Evolutionary conservation across 2,113 vertebrate genomes (phyloP).

Genomic region (Cyanocitta stelleri): DNA sequence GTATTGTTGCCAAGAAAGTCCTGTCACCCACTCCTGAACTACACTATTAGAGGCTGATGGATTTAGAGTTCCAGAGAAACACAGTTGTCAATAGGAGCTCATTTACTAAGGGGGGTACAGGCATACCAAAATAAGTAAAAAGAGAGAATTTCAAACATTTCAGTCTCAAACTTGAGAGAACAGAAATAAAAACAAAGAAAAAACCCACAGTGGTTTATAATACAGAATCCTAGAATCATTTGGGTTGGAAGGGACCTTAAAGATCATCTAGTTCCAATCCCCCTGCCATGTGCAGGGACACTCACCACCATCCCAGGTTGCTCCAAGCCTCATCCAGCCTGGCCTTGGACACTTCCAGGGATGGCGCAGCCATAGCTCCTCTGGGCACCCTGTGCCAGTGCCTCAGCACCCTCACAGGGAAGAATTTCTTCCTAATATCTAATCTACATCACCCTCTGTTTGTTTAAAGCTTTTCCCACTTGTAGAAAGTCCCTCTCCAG

Average conservation of each 20-base stretch:
- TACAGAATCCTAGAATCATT: not conserved
- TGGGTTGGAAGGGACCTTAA: not conserved
- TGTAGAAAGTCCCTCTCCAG: not conserved
- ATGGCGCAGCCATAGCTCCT: not conserved
- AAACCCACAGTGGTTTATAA: not conserved
- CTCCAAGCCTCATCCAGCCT: not conserved
- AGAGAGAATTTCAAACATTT: not conserved
- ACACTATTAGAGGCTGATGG: not conserved
- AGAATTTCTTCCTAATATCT: not conserved
- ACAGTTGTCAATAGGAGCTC: not conserved
- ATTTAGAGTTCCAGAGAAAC: not conserved
- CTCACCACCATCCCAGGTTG: rapidly evolving
- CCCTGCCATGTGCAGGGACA: not conserved
- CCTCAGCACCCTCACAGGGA: not conserved
- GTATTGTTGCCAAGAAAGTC: not conserved
- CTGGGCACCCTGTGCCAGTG: rapidly evolving
- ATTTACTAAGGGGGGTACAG: not conserved
- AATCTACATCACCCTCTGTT: too few relatives aligned
- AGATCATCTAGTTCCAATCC: not conserved
- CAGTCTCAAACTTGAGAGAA: not conserved
- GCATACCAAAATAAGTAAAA: not conserved
- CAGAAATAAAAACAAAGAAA: not conserved
- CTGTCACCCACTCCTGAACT: not conserved
- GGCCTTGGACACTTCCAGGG: not conserved
- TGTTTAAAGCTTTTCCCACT: not conserved